phyloP scores from a whole-genome alignment of 1,140 invertebrate species.

The Oedothorax gibbosus region DNA sequence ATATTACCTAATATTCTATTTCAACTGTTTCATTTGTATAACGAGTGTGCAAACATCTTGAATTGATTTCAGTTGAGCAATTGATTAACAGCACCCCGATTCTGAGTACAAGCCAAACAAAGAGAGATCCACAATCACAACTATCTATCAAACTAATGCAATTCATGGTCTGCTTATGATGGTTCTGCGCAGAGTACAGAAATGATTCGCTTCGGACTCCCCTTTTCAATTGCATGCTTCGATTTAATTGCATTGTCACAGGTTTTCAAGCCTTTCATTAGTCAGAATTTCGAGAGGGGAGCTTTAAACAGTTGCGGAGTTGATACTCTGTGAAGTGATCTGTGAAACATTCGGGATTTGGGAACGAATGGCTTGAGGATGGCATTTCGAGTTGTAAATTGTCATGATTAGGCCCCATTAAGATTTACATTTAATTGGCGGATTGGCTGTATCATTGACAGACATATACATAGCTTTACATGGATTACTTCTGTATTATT shows the following conservation, averaged over 20 bases:
- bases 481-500: no score
- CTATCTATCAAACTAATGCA: conserved; percentile 21
- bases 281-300: neutral
- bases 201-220: conserved; percentile 4
- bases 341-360: conserved; percentile 1
- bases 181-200: conserved; percentile 3
- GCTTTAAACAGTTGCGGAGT: neutral
- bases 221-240: neutral
- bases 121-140: neutral
- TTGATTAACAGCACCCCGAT: neutral
- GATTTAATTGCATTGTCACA: conserved; percentile 21
- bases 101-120: neutral
- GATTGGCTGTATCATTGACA: no score
- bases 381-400: no score
- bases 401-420: no score
- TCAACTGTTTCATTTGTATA: no score
- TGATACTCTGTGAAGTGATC: neutral
- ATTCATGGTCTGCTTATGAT: conserved; percentile 19
- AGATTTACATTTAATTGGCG: no score
- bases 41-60: no score
- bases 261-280: conserved; percentile 33
- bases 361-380: neutral
- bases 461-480: no score
- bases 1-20: no score
- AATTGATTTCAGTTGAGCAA: neutral